Conservation (phyloP, 2,888 invertebrate genomes). For the Blomia tropicalis region DNA sequence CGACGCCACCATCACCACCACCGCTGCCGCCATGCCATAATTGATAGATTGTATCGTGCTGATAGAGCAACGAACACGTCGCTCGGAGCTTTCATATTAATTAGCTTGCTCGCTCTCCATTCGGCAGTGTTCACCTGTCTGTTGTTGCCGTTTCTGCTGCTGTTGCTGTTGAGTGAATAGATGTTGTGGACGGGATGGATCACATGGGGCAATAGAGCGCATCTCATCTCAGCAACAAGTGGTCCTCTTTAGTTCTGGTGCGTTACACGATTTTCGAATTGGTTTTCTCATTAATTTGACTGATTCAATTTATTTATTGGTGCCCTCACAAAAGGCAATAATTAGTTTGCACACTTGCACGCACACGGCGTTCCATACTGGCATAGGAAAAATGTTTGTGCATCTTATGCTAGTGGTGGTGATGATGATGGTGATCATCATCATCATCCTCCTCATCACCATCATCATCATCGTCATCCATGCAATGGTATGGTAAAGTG, state of each 20-base stretch:
- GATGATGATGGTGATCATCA: too few species aligned
- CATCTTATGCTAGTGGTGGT: too few species aligned
- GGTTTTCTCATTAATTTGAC: conserved; percentile 13
- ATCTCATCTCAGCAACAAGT: neutral
- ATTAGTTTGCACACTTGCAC: neutral
- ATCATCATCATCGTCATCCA: too few species aligned
- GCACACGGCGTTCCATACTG: neutral
- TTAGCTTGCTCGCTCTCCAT: too few species aligned
- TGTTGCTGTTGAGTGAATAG: neutral
- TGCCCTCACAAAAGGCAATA: conserved; percentile 2
- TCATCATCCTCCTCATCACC: too few species aligned
- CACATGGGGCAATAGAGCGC: too few species aligned
- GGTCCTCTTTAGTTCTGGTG: conserved; percentile 7
- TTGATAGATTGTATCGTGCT: conserved; percentile 13
- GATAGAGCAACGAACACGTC: conserved; percentile 3
- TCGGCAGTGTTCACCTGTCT: conserved; percentile 10
- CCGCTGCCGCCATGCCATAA: neutral
- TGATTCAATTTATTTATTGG: conserved; percentile 13
- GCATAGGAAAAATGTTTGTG: too few species aligned
- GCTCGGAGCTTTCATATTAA: conserved; percentile 9
- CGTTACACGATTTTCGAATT: conserved; percentile 15
- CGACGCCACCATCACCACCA: neutral
- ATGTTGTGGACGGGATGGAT: too few species aligned
- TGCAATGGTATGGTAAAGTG: too few species aligned
- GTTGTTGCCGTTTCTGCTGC: neutral